Percentiles rank a stretch among this genome's conserved stretches.
Conservation (phyloP, 2,797 vertebrate species). For the Gymnoscopelus braueri region DNA sequence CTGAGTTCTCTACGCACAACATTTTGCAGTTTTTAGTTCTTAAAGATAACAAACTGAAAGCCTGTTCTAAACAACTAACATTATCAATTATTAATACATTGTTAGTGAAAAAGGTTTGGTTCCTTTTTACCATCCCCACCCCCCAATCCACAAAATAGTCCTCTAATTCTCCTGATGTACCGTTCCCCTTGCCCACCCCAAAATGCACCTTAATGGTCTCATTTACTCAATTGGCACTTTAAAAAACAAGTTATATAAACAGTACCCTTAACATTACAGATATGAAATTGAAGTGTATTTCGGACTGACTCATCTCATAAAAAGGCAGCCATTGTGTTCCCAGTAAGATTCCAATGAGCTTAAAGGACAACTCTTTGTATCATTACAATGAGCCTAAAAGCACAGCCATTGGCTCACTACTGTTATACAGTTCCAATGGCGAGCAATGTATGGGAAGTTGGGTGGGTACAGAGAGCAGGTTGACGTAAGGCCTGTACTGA, state of each 20-base stretch:
- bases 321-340: slow-evolving; percentile 66
- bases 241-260: slow-evolving; percentile 82
- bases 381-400: slow-evolving; percentile 44
- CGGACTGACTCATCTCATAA: slow-evolving; percentile 62
- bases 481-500: slow-evolving; percentile 68
- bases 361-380: slow-evolving; percentile 37
- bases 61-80: slow-evolving; percentile 89
- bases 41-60: slow-evolving; percentile 93
- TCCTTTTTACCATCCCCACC: slow-evolving; percentile 59
- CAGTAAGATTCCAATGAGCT: slow-evolving; percentile 11
- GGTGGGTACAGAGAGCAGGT: slow-evolving; percentile 45
- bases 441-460: slow-evolving; percentile 30
- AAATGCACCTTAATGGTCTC: slow-evolving; percentile 81
- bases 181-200: slow-evolving; percentile 34
- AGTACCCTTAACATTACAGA: slow-evolving; percentile 81
- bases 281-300: slow-evolving; percentile 78
- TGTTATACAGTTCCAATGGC: slow-evolving; percentile 41
- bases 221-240: slow-evolving; percentile 83
- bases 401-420: slow-evolving; percentile 37
- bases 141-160: slow-evolving; percentile 67
- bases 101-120: slow-evolving; percentile 85
- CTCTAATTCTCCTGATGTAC: slow-evolving; percentile 54
- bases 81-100: slow-evolving; percentile 88
- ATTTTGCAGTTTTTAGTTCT: slow-evolving; percentile 86
- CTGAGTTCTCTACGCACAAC: slow-evolving; percentile 88